phyloP scores from a whole-genome alignment of 2,888 invertebrate species.

The Margaritifera margaritifera region DNA sequence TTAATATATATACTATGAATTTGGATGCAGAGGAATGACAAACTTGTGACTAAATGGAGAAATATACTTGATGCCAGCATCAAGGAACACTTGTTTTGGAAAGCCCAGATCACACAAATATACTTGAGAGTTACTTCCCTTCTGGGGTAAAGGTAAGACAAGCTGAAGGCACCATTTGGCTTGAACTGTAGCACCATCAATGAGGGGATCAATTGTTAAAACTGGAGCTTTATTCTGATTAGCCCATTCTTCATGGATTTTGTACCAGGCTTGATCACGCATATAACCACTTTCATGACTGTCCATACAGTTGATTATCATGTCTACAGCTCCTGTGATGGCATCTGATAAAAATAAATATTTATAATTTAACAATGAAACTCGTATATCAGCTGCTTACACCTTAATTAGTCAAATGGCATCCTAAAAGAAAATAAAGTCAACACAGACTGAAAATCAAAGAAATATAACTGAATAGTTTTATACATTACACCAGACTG shows the following conservation, averaged over 20 bases:
- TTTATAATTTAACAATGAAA: no score
- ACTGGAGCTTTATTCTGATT: constrained; percentile 82
- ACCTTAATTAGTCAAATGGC: background rate
- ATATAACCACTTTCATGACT: constrained; percentile 54
- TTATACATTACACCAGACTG: no score
- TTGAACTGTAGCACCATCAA: constrained; percentile 75
- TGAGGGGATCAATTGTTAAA: constrained; percentile 84
- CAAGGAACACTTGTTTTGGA: constrained; percentile 84
- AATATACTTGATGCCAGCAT: constrained; percentile 84
- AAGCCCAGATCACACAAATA: constrained; percentile 90
- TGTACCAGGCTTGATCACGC: constrained; percentile 71
- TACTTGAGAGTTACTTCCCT: constrained; percentile 77
- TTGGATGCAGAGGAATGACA: constrained; percentile 80
- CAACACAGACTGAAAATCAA: background rate
- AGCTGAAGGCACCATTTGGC: constrained; percentile 83
- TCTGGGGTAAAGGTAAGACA: constrained; percentile 81
- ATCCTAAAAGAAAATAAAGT: background rate
- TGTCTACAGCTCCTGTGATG: constrained; percentile 59
- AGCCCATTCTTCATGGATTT: constrained; percentile 80
- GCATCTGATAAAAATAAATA: constrained; percentile 50
- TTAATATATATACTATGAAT: constrained; percentile 17
- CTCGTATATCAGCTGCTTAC: no score
- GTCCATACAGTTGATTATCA: constrained; percentile 71
- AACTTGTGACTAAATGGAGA: constrained; percentile 90
- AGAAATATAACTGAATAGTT: no score